Evolutionary conservation across 2,888 invertebrate species (phyloP).

Genomic region (Hemicrepidius hirtus): DNA sequence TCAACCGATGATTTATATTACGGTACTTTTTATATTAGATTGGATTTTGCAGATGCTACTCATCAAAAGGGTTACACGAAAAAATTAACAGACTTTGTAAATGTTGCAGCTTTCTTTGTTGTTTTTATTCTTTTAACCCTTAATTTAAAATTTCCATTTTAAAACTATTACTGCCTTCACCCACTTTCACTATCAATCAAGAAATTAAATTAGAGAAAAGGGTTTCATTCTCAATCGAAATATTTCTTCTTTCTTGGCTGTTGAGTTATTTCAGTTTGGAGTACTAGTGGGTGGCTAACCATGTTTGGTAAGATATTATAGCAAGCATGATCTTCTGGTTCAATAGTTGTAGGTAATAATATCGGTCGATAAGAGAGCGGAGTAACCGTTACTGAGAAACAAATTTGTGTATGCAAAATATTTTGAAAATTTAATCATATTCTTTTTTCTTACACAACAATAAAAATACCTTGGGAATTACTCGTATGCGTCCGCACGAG

Average conservation of each 20-base stretch:
- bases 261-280: no score
- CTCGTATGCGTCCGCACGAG: conserved; percentile 42
- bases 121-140: conserved; percentile 1
- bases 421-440: background rate
- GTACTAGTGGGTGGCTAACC: no score
- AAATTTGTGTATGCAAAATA: background rate
- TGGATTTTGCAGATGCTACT: conserved; percentile 50
- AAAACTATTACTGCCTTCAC: no score
- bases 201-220: no score
- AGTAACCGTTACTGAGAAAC: background rate
- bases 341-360: background rate
- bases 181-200: no score
- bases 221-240: no score
- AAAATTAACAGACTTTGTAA: background rate
- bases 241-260: no score
- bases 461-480: conserved; percentile 3
- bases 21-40: conserved; percentile 48
- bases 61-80: conserved; percentile 20
- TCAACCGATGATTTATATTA: conserved; percentile 45
- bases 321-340: no score
- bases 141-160: conserved; percentile 1
- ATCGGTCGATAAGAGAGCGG: no score
- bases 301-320: no score
- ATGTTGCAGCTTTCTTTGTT: background rate
- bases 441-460: background rate